Conservation (phyloP, 2,113 vertebrate species). For the Trogon surrucura region DNA sequence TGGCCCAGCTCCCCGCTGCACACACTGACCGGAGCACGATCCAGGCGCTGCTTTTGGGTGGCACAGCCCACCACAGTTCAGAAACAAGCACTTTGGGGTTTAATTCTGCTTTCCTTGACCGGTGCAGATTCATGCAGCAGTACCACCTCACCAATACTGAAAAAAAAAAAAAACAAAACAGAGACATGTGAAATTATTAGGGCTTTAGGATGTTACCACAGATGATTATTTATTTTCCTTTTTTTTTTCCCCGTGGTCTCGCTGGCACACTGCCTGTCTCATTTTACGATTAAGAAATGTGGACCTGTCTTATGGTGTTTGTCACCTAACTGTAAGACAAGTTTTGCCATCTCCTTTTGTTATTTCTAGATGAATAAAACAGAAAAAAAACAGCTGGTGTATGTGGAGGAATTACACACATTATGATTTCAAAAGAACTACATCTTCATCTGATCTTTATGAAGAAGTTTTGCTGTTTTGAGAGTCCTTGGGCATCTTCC, state of each 20-base stretch:
- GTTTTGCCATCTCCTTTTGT: background rate
- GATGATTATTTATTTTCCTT: background rate
- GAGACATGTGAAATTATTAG: background rate
- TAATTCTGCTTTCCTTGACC: background rate
- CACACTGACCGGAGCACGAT: accelerated
- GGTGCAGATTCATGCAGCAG: background rate
- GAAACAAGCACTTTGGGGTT: background rate
- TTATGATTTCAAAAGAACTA: background rate
- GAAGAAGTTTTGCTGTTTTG: background rate
- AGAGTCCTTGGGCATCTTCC: background rate
- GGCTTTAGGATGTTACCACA: background rate
- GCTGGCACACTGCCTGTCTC: background rate
- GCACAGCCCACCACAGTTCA: accelerated
- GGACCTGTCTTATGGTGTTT: background rate
- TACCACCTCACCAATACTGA: background rate
- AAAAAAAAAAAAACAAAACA: background rate
- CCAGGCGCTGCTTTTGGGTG: accelerated
- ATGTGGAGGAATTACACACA: background rate
- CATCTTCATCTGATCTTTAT: background rate
- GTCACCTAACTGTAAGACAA: background rate
- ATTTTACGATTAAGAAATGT: background rate
- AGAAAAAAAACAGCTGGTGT: background rate
- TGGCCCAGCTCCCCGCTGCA: accelerated
- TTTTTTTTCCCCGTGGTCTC: background rate
- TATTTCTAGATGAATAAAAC: background rate